Evolutionary conservation across 2,797 vertebrate species (phyloP), one percentile per base, ranked within the genome.

Genomic region (Diglossa cyanea): DNA sequence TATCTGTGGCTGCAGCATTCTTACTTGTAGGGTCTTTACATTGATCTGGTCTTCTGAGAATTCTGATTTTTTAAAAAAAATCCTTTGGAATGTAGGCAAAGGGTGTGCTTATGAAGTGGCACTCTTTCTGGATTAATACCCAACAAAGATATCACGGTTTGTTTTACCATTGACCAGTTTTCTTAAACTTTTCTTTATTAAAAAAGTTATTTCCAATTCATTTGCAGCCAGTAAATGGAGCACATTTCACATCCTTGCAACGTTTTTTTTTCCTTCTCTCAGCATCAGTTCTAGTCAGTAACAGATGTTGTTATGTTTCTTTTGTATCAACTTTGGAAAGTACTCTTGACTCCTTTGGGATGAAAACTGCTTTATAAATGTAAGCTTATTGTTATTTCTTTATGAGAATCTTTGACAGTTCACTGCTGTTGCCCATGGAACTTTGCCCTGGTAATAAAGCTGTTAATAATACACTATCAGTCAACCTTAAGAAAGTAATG

Each of bases 351-450:
- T 92, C 60, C 66, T 93, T 93, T 79, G 76, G 74, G 90, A 95
- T 58, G 51, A 73, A 95, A 84, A 79, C 31, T 35, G 40, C 45
- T 60, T 88, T 84, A 88, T 82, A 93, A 92, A 86, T 76, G 51
- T 90, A 84, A 94, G 30, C 8, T 93, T 91, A 70, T 40, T 94
- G 71, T 88, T 88, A 84, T 93, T 94, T 72, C 84, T 90, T 91
- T 55, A 53, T 75, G 45, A 91, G 48, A 90, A 90, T 94, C 67
- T 86, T 83, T 91, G 93, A 94, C 73, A 94, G 62, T 84, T 92
- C 92, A 89, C 85, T 88, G 82, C 88, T 94, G 70, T 91, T 86
- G 73, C 66, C 60, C 79, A 50, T 94, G 76, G 90, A 95, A 94
- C 48, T 84, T 78, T 91, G 76, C 76, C 73, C 62, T 91, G 21